Evolutionary conservation across 1,140 invertebrate genomes (phyloP).

Genomic region (Fopius arisanus): DNA sequence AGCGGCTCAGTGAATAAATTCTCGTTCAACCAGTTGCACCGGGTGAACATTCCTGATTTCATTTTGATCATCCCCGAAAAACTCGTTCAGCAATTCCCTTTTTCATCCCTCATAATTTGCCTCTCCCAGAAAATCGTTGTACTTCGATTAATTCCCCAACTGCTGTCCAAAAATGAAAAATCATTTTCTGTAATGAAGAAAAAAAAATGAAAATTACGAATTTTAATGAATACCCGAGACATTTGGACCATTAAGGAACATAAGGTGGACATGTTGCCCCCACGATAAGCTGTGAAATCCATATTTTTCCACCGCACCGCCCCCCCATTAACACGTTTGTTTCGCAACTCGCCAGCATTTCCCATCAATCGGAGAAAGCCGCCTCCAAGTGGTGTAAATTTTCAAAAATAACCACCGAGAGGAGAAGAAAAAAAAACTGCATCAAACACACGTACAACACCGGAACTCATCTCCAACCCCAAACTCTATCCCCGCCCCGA

Average conservation of each 20-base stretch:
- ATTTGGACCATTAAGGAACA: neutral
- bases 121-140: neutral
- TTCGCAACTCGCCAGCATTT: neutral
- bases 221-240: neutral
- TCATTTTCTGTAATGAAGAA: neutral
- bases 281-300: slow-evolving; percentile 1
- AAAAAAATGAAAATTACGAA: neutral
- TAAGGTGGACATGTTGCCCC: neutral
- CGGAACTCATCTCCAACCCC: slow-evolving; percentile 28
- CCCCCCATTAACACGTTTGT: slow-evolving; percentile 18
- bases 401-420: neutral
- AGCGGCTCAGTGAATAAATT: slow-evolving; percentile 37
- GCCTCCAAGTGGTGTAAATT: neutral
- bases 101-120: neutral
- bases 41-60: slow-evolving; percentile 7
- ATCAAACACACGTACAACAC: slow-evolving; percentile 14
- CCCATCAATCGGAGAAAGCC: neutral
- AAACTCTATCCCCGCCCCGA: slow-evolving; percentile 37
- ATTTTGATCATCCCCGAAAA: slow-evolving; percentile 19
- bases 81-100: slow-evolving; percentile 19
- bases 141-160: neutral
- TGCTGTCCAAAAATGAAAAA: neutral
- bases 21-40: slow-evolving; percentile 32
- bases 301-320: slow-evolving; percentile 16
- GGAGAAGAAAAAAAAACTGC: neutral